These are phyloP conservation scores for Aspidapion aeneum DNA, from an alignment of 2,888 invertebrate species.

Conservation along the genomic window DNA sequence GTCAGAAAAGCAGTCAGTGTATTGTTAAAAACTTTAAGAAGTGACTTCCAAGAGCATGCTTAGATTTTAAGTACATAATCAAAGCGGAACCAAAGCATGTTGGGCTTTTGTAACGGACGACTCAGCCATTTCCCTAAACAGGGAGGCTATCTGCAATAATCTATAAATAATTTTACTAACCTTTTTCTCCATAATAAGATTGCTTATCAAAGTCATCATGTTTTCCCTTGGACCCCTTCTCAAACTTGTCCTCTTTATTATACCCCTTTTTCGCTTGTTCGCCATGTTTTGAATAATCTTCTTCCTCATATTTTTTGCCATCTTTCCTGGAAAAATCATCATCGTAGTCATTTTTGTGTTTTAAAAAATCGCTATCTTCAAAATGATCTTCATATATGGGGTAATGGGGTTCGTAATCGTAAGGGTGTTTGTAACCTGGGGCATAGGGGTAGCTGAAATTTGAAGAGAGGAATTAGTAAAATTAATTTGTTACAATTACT, in stretches of 20 bases:
- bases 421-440: slow-evolving; percentile 8
- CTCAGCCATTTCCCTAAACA: no score
- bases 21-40: no score
- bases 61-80: no score
- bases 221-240: slow-evolving; percentile 55
- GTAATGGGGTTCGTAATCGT: not conserved
- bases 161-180: no score
- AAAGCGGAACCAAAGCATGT: no score
- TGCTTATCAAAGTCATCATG: slow-evolving; percentile 54
- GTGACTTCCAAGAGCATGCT: no score
- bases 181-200: slow-evolving; percentile 53
- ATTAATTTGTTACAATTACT: no score
- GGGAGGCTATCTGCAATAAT: no score
- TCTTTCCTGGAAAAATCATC: slow-evolving; percentile 37
- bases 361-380: not conserved
- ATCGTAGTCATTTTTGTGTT: not conserved
- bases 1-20: no score
- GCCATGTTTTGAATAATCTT: slow-evolving; percentile 52
- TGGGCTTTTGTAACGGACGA: no score
- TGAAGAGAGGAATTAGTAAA: no score
- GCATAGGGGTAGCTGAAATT: slow-evolving; percentile 18
- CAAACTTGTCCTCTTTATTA: slow-evolving; percentile 50
- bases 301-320: slow-evolving; percentile 51
- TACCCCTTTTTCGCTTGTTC: slow-evolving; percentile 57
- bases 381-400: not conserved